Evolutionary conservation across 2,113 vertebrate species (phyloP).

Genomic region (human (Homo sapiens)): DNA sequence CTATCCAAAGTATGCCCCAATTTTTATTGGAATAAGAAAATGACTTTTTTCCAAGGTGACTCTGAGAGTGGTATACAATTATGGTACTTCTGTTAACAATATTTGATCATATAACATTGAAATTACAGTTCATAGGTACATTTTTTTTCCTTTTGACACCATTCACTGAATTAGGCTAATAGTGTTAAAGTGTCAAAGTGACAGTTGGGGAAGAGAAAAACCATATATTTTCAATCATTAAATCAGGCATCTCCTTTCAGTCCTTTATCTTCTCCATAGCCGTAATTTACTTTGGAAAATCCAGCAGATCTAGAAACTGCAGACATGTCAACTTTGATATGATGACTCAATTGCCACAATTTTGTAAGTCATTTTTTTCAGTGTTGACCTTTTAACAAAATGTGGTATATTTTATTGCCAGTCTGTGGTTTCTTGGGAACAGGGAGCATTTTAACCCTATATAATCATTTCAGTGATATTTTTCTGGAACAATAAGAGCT

Average conservation of each 20-base stretch:
- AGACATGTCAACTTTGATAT: slow-evolving; percentile 4
- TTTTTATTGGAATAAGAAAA: slow-evolving; percentile 34
- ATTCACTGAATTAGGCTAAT: not conserved
- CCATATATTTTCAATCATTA: not conserved
- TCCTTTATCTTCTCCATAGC: not conserved
- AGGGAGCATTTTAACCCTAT: not conserved
- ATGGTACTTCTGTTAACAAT: not conserved
- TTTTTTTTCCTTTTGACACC: slow-evolving; percentile 41
- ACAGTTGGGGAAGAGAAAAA: slow-evolving; percentile 11
- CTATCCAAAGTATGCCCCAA: not conserved
- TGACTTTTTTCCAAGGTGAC: not conserved
- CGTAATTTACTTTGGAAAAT: slow-evolving; percentile 22
- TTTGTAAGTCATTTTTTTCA: slow-evolving; percentile 30
- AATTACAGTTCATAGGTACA: not conserved
- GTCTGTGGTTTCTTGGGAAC: not conserved
- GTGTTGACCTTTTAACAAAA: not conserved
- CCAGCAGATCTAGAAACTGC: not conserved
- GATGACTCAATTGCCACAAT: not conserved
- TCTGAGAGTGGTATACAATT: not conserved
- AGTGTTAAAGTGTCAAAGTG: not conserved
- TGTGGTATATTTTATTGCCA: not conserved
- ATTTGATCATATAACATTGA: not conserved
- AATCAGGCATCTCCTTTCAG: not conserved
- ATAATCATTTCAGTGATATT: not conserved
- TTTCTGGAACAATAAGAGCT: not conserved